These are phyloP conservation scores for Tragopan temminckii DNA, from an alignment of 2,797 vertebrate genomes.

Conservation along the genomic window DNA sequence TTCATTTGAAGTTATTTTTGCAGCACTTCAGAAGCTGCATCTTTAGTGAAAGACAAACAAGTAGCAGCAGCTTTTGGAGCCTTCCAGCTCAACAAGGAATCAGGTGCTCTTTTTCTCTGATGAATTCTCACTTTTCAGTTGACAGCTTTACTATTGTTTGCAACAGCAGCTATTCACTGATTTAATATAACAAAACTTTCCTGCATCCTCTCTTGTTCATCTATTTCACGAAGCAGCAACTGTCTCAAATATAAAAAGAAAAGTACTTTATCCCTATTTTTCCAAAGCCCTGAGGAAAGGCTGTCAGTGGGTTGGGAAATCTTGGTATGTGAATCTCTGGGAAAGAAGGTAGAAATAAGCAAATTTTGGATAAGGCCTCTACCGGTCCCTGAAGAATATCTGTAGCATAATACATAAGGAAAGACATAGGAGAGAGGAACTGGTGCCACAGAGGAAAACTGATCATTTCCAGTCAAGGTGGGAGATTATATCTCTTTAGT, in stretches of 20 bases:
- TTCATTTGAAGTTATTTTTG: background rate
- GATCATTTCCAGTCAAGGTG: background rate
- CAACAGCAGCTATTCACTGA: background rate
- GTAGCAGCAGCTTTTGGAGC: background rate
- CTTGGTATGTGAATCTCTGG: background rate
- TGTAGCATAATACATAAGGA: background rate
- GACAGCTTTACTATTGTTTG: background rate
- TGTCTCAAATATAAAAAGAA: background rate
- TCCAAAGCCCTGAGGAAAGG: background rate
- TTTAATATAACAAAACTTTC: background rate
- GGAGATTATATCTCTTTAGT: background rate
- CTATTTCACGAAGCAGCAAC: background rate
- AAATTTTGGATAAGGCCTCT: background rate
- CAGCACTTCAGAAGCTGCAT: background rate
- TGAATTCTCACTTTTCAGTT: background rate
- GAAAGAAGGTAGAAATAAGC: background rate
- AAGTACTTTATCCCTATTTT: background rate
- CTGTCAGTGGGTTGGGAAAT: background rate
- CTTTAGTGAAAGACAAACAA: background rate
- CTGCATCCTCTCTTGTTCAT: background rate
- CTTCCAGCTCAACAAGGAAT: background rate
- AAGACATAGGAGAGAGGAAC: background rate
- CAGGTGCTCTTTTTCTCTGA: background rate
- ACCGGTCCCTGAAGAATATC: background rate
- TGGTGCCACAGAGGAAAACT: background rate